Base-by-base conservation (phyloP, 1,140 invertebrate species). In the Drosophila lini region DNA sequence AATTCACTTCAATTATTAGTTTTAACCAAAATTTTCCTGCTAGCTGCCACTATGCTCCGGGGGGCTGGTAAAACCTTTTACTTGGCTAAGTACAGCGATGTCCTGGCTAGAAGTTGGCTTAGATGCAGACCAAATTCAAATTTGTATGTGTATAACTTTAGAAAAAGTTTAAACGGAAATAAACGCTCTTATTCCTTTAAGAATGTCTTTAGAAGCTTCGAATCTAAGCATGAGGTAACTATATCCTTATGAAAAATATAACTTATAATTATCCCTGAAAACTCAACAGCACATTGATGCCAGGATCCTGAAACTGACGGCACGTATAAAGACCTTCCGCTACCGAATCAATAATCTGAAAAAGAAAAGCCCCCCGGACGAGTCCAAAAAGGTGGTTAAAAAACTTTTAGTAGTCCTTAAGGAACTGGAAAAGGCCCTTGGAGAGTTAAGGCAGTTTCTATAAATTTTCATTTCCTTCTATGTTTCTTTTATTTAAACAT, bases 1-100 rank as follows among this genome's bases (percentile, higher is more conserved):
- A 10, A 36, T 34, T 15, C 3, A 1, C 7, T 6, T 48, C 36
- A 16, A 10, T 9, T 5, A 11, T 0, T 47, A 61, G 59, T 22
- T 5, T 16, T 8, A 10, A 3, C 22, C 6, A 36, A 28, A 34
- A 31, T 31, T 34, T 15, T 11, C 15, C 19, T 9, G 4, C 4
- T 0, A 58, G 36, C 25, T 59, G 3, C 11, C 31, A 60, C 3
- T 8, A 64, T 64, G 61, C 41, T 64, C 11, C 10, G 61, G 31
- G 5, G 40, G 61, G 61, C 56, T 3, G 34, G 9, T n/a, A 52
- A 15, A n/a, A 4, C 19, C 9, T 22, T 65, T 7, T 13, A 3
- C 4, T 31, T 52, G 13, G 22, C 36, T 10, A 34, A 19, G 38
- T 9, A 28, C 6, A 28, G 11, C 5, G 10, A 52, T 28, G n/a